Percentiles rank a stretch among this genome's conserved stretches.
Conservation (phyloP, 2,888 invertebrate genomes). For the Melieria picta region DNA sequence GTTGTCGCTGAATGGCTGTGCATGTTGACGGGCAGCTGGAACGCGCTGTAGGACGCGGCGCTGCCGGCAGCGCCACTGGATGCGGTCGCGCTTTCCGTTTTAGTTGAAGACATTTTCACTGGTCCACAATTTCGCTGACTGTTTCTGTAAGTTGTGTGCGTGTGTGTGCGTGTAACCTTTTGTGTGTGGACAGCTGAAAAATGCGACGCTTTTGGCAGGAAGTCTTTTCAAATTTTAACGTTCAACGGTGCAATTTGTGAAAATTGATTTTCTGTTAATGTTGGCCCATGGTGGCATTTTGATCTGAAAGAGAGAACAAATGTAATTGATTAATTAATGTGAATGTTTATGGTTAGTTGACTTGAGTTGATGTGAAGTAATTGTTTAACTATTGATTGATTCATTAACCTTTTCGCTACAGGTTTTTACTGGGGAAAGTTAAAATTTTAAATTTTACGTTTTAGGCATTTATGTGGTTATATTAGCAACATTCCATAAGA, state of each 20-base stretch:
- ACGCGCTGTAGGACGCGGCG: conserved; percentile 29
- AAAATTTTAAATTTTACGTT: too few relatives aligned
- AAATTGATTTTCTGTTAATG: conserved; percentile 62
- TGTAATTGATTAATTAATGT: not conserved
- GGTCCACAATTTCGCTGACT: conserved; percentile 4
- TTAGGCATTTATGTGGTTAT: too few relatives aligned
- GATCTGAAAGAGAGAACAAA: conserved; percentile 44
- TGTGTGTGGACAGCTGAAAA: conserved; percentile 35
- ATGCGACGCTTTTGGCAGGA: conserved; percentile 38
- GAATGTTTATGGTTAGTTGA: not conserved
- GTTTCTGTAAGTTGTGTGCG: conserved; percentile 15
- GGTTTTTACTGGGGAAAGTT: too few relatives aligned
- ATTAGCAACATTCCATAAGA: too few relatives aligned
- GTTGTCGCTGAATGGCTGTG: conserved; percentile 48
- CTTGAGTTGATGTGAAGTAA: too few relatives aligned
- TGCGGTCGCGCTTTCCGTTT: conserved; percentile 42
- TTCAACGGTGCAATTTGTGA: conserved; percentile 54
- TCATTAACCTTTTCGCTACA: too few relatives aligned
- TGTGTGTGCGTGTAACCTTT: conserved; percentile 30
- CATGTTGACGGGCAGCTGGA: conserved; percentile 43
- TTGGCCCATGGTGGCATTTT: conserved; percentile 55
- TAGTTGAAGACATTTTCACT: conserved; percentile 45
- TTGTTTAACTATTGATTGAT: too few relatives aligned
- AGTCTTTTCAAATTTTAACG: conserved; percentile 41
- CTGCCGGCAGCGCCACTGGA: conserved; percentile 9